Evolutionary conservation across 2,888 invertebrate genomes (phyloP).

Genomic region (Leptura quadrifasciata): DNA sequence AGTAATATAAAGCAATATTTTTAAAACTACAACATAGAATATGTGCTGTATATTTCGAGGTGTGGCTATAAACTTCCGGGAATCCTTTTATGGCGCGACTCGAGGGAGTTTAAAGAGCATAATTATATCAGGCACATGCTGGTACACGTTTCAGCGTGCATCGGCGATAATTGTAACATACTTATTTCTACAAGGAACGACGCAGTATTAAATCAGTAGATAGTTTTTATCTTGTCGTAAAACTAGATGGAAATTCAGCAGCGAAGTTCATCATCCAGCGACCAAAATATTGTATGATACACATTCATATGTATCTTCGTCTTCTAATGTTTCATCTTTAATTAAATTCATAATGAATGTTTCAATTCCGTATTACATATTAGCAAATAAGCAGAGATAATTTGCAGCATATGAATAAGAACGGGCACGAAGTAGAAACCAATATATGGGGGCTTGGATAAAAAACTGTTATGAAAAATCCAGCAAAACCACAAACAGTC

Average conservation of each 20-base stretch:
- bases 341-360: no score
- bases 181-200: background rate
- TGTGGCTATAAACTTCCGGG: background rate
- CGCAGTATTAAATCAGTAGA: background rate
- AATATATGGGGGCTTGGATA: no score
- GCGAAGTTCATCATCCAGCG: background rate
- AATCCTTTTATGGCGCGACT: background rate
- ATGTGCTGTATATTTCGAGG: background rate
- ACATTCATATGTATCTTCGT: no score
- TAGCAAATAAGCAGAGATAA: no score
- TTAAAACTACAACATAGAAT: background rate
- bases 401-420: no score
- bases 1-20: no score
- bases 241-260: background rate
- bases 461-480: no score
- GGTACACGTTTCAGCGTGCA: background rate
- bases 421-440: no score
- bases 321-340: no score
- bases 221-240: background rate
- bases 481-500: no score
- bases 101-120: background rate
- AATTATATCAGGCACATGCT: slow-evolving; percentile 1
- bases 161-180: background rate
- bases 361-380: no score
- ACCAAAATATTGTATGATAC: no score